These are phyloP conservation scores for Monarcha castaneiventris DNA, from an alignment of 2,113 vertebrate species.

Conservation along the genomic window DNA sequence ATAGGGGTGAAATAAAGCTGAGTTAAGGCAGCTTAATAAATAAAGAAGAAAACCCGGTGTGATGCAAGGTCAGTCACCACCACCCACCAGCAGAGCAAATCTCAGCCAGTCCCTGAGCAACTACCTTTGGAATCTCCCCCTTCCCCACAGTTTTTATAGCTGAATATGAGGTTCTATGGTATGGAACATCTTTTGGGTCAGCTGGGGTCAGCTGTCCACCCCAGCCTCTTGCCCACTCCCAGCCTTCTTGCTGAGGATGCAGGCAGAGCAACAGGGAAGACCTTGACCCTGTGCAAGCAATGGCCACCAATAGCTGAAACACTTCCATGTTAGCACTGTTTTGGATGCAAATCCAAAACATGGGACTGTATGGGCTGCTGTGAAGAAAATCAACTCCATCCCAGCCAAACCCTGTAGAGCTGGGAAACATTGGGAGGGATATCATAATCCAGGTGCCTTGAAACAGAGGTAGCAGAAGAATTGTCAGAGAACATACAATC, in stretches of 20 bases:
- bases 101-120: neutral
- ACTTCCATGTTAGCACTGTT: neutral
- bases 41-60: neutral
- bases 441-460: neutral
- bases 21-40: neutral
- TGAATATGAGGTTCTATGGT: accelerated
- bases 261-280: neutral
- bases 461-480: neutral
- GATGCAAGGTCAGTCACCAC: neutral
- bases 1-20: accelerated
- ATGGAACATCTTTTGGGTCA: neutral
- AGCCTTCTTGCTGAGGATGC: neutral
- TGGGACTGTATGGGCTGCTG: neutral
- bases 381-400: neutral
- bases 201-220: neutral
- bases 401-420: neutral
- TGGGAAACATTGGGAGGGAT: neutral
- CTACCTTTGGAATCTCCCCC: neutral
- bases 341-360: neutral
- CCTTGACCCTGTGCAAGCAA: neutral
- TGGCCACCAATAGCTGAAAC: neutral
- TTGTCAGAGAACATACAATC: neutral
- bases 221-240: neutral
- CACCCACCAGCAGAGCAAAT: accelerated
- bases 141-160: neutral